Evolutionary conservation across 2,888 invertebrate species (phyloP), one percentile per base, ranked within the genome.

Genomic region (Athalia circularis): DNA sequence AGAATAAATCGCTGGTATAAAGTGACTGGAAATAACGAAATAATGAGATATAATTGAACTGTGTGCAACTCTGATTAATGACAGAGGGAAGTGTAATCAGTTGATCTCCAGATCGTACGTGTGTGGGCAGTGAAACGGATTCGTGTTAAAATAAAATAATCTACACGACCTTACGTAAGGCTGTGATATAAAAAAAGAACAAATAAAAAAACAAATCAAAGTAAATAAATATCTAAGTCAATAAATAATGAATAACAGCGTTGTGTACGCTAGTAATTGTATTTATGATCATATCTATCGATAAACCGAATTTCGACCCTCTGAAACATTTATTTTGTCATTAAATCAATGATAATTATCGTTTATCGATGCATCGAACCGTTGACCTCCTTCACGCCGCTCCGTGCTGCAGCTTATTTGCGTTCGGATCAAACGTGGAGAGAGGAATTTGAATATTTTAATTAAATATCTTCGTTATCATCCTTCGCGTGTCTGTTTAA

Each of bases 11-110:
- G 13, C 64, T n/a, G 8, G 29, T 50, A 57, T 52, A 45, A 5
- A 47, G 13, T 29, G 52, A 64, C 6, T 29, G 13, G 43, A 59
- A 43, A 74, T 67, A 68, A 65, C 67, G 74, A 80, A 80, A 77
- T 68, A 80, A 80, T 70, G 67, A 79, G 78, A 81, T 62, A 54
- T 80, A 80, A 85, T 85, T 80, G 78, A 85, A 84, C 82, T 85
- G 82, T 83, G 81, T 84, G 81, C 81, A 84, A 83, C 83, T 82
- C 82, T 82, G 83, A 84, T 82, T 84, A 84, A 83, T 81, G 82
- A 82, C 79, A 80, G 82, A 76, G 79, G 79, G 80, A 84, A 81
- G 79, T 77, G 76, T 77, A 79, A 64, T 15, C 50, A 75, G 48
- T 48, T 43, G 48, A 62, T 62, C 15, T 15, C 3, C 77, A 79